Base-by-base conservation (phyloP, 2,888 invertebrate species). In the Stenurella melanura region DNA sequence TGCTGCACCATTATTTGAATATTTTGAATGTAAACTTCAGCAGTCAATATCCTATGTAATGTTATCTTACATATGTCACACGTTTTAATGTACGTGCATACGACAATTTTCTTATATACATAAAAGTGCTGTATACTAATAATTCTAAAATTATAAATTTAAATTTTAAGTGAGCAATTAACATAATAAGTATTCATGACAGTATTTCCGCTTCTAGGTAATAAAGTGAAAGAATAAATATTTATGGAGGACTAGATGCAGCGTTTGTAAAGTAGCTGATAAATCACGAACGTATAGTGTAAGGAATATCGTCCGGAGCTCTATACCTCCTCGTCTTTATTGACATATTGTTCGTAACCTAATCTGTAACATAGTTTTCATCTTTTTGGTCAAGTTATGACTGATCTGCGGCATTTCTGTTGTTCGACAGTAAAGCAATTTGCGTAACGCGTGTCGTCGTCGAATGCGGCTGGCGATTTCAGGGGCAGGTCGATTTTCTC, bases 141-240 rank as follows among this genome's bases (percentile, higher is more conserved):
- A n/a, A 50, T 50, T 50, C 50, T n/a, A 50, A 50, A 50, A 50
- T 50, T 50, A 50, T n/a, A 50, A 50, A n/a, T 50, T 50, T 50
- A 50, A 50, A 50, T 50, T 50, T 50, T 50, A 50, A 50, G 50
- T 50, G 50, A n/a, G 1, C 50, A 50, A 50, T 50, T 50, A 50
- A 50, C 50, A n/a, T 50, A 50, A 50, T 50, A 50, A 15, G 50
- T 50, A 50, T 50, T 50, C 50, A 50, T n/a, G 50, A 50, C 50
- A n/a, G 6, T 50, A 50, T 50, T 50, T 50, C 50, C 50, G 50
- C 50, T n/a, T 50, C 3, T n/a, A n/a, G n/a, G 50, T n/a, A 50
- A 50, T 50, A 50, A n/a, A 50, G n/a, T n/a, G 6, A n/a, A n/a
- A 50, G 50, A 50, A 50, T 50, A n/a, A 50, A 50, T 50, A 50